These are phyloP conservation scores for Siniperca obscura DNA, from an alignment of 2,797 vertebrate genomes.

Conservation along the genomic window DNA sequence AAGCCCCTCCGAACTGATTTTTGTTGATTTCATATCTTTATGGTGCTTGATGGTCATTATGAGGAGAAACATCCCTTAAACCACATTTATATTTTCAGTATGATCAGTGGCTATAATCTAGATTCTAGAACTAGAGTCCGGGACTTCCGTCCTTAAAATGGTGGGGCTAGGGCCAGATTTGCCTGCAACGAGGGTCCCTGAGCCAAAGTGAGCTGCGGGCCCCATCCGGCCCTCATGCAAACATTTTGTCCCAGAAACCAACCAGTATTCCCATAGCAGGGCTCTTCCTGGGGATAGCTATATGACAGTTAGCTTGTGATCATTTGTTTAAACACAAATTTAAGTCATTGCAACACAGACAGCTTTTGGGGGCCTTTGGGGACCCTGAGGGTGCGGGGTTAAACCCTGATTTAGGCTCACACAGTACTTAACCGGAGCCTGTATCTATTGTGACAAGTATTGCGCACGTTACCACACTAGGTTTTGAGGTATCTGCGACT, in stretches of 20 bases:
- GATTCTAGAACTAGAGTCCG: neutral
- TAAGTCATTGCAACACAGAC: neutral
- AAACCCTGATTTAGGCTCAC: neutral
- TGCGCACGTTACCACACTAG: neutral
- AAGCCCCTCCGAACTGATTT: no score
- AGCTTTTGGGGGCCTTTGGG: no score
- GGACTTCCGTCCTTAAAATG: neutral
- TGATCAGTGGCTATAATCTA: neutral
- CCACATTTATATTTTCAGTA: neutral
- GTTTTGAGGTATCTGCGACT: neutral
- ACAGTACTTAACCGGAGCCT: no score
- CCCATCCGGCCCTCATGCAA: neutral
- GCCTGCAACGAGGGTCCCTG: neutral
- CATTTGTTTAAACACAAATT: neutral
- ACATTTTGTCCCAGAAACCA: neutral
- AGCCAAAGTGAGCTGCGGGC: neutral
- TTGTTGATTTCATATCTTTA: neutral
- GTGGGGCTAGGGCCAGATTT: neutral
- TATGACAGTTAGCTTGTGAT: neutral
- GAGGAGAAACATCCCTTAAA: neutral
- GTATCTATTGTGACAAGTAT: neutral
- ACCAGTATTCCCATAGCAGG: neutral
- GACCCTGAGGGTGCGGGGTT: neutral
- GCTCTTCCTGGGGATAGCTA: neutral
- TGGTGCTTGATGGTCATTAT: neutral